These are phyloP conservation scores for Megalonaias nervosa DNA, from an alignment of 1,140 invertebrate species.

Conservation along the genomic window DNA sequence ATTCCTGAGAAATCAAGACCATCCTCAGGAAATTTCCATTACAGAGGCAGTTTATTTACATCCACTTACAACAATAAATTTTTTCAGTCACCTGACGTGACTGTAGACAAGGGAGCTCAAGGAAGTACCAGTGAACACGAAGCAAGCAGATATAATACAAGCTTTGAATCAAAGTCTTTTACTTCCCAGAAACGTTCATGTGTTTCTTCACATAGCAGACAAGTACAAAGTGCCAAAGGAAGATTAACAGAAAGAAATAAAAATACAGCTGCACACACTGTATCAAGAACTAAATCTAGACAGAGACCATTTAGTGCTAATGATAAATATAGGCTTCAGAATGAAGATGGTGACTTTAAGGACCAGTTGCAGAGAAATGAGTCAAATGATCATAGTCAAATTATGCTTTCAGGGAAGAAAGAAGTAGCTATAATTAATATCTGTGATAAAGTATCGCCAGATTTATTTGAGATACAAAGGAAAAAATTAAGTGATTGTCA, in stretches of 20 bases:
- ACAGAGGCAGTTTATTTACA: slow-evolving; percentile 45
- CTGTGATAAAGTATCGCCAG: slow-evolving; percentile 21
- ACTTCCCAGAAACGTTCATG: slow-evolving; percentile 2
- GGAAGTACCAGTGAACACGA: neutral
- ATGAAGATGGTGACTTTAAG: slow-evolving; percentile 1
- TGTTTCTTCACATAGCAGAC: slow-evolving; percentile 16
- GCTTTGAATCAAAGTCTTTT: neutral
- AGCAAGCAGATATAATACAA: slow-evolving; percentile 4
- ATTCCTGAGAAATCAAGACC: slow-evolving; percentile 18
- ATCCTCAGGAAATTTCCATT: slow-evolving; percentile 43
- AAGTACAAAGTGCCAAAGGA: slow-evolving; percentile 51
- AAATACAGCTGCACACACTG: neutral
- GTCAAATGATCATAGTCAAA: slow-evolving; percentile 1
- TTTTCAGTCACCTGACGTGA: slow-evolving; percentile 19
- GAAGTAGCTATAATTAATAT: slow-evolving; percentile 28
- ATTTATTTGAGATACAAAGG: slow-evolving; percentile 36
- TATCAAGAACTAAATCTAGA: neutral
- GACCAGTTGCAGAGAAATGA: slow-evolving; percentile 8
- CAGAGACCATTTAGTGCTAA: slow-evolving; percentile 33
- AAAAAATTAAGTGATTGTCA: slow-evolving; percentile 24
- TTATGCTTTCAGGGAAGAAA: neutral
- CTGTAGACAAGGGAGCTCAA: neutral
- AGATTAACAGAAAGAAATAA: slow-evolving; percentile 19
- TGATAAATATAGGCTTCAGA: slow-evolving; percentile 4
- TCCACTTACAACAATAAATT: slow-evolving; percentile 41